phyloP scores from a whole-genome alignment of 2,797 vertebrate species.

The Poecilia velifera region DNA sequence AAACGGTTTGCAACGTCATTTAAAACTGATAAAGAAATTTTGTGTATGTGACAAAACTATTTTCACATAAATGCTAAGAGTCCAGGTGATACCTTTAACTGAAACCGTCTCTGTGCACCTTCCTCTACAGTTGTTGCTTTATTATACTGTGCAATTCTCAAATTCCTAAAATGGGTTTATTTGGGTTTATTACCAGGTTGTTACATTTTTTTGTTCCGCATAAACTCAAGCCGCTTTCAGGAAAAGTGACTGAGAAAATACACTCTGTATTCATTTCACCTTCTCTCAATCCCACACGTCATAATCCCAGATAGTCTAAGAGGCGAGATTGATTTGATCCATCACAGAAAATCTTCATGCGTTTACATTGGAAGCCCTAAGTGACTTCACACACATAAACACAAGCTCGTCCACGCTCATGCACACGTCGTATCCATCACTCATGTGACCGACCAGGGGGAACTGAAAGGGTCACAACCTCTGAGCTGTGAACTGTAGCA shows the following conservation, averaged over 20 bases:
- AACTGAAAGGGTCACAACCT: constrained; percentile 47
- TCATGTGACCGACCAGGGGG: constrained; percentile 49
- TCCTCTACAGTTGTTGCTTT: constrained; percentile 1
- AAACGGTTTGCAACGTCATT: background rate
- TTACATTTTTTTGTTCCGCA: constrained; percentile 13
- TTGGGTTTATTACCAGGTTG: constrained; percentile 1
- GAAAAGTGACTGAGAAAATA: background rate
- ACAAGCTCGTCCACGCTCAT: background rate
- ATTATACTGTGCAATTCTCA: background rate
- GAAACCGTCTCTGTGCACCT: background rate
- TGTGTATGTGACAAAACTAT: background rate
- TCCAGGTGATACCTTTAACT: background rate
- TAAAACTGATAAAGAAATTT: background rate
- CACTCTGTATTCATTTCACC: background rate
- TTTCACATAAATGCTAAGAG: background rate
- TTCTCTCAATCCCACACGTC: background rate
- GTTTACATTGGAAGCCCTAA: background rate
- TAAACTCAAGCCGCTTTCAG: background rate
- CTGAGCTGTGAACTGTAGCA: constrained; percentile 39
- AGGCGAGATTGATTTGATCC: background rate
- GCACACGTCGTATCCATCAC: constrained; percentile 21
- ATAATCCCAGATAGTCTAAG: background rate
- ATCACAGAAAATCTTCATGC: background rate
- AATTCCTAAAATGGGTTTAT: background rate
- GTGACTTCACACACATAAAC: constrained; percentile 2